Conservation (phyloP, 2,113 vertebrate species). For the Gnathonemus longibarbis region DNA sequence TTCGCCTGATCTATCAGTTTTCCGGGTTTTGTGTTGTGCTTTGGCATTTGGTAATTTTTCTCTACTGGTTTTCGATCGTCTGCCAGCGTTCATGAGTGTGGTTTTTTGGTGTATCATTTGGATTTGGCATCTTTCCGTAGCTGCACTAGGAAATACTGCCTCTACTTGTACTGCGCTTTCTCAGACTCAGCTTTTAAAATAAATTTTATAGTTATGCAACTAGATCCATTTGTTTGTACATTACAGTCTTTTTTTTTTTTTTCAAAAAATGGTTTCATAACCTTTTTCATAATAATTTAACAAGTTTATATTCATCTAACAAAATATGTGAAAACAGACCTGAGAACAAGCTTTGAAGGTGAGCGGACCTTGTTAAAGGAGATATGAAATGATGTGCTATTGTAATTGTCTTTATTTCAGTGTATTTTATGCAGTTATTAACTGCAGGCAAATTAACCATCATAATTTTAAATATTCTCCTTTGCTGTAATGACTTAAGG, state of each 20-base stretch:
- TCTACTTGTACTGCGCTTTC: not conserved
- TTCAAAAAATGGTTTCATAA: not conserved
- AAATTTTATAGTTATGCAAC: not conserved
- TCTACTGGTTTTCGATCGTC: not conserved
- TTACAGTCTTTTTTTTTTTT: not conserved
- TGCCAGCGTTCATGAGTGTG: not conserved
- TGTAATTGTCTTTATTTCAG: constrained; percentile 6
- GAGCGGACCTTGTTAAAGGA: not conserved
- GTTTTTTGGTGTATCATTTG: not conserved
- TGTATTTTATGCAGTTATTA: constrained; percentile 22
- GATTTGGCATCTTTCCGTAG: not conserved
- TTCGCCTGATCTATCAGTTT: not conserved
- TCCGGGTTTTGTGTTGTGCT: not conserved
- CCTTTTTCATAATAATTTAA: not conserved
- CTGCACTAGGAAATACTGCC: not conserved
- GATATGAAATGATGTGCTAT: not conserved
- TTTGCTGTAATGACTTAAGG: constrained; percentile 38
- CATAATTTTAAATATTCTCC: constrained; percentile 33
- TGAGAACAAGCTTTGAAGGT: not conserved
- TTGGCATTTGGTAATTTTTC: not conserved
- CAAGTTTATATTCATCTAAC: not conserved
- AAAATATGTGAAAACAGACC: not conserved
- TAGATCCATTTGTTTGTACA: not conserved
- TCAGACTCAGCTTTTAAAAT: not conserved
- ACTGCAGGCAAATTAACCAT: constrained; percentile 40